Evolutionary conservation across 1,140 invertebrate species (phyloP), one percentile per base, ranked within the genome.

Genomic region (Copidosoma floridanum): DNA sequence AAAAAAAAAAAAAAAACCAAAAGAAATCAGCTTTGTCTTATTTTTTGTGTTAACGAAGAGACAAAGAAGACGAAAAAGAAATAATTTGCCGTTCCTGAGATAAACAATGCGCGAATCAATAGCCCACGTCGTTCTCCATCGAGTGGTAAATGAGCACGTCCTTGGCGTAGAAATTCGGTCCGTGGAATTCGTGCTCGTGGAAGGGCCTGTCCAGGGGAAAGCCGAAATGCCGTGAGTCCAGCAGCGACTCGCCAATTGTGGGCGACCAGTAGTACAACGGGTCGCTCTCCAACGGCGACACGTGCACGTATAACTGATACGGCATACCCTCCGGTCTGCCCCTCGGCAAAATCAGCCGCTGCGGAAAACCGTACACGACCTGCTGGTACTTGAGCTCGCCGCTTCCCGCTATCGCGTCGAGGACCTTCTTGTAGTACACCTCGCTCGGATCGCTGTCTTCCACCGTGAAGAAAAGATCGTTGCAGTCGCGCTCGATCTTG

Each of bases 161-260:
- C 61, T 86, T 77, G 69, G 85, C 84, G 77, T 81, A 85, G 73
- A 88, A 85, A 74, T 89, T 89, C 3, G 84, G 81, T 50, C 86
- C 82, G 60, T 82, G 73, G 76, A 85, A 85, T 72, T 80, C 82
- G 61, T 76, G 70, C 43, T 80, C 80, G 52, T 81, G 70, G 52
- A 85, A 80, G 20, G 82, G 82, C 53, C 87, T 82, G 69, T 89
- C 88, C 66, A 89, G 85, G 21, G 87, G 87, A 79, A 83, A 89
- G 12, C 85, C 86, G 66, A 87, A 82, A 38, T 85, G 80, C 47
- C 82, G 73, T 50, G 74, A 68, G 67, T 71, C 65, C 18, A 72
- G 41, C 5, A 54, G 12, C 23, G 69, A 66, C 10, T 64, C 11
- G 65, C 75, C 41, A 56, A 64, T 60, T 65, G 74, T 61, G 58